These are phyloP conservation scores for Oncorhynchus kisutch DNA, from an alignment of 2,113 vertebrate species.

Conservation along the genomic window DNA sequence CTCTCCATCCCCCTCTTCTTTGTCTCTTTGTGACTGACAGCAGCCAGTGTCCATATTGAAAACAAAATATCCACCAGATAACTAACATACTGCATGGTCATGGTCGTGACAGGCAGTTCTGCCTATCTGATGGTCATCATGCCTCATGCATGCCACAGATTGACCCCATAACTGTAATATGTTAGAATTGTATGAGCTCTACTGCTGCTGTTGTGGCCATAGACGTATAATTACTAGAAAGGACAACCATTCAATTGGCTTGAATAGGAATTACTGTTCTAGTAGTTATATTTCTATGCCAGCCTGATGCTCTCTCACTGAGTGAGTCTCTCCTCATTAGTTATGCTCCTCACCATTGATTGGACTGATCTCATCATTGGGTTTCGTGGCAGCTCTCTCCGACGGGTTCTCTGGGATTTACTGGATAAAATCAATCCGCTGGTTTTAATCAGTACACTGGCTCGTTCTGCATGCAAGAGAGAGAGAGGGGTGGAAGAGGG, in stretches of 20 bases:
- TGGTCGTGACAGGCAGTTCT: not conserved
- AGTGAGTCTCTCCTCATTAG: slow-evolving; percentile 57
- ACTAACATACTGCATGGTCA: not conserved
- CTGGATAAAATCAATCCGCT: slow-evolving; percentile 68
- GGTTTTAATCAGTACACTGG: slow-evolving; percentile 62
- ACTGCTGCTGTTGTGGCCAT: not conserved
- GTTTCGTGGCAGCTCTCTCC: slow-evolving; percentile 47
- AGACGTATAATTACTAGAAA: too few relatives aligned
- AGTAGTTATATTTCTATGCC: too few relatives aligned
- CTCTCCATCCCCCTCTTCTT: not conserved
- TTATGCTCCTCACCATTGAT: slow-evolving; percentile 62
- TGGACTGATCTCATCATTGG: slow-evolving; percentile 60
- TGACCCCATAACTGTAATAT: slow-evolving; percentile 40
- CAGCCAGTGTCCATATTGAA: not conserved
- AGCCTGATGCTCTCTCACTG: not conserved
- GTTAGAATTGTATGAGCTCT: slow-evolving; percentile 43
- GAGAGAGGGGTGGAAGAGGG: not conserved
- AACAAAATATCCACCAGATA: not conserved
- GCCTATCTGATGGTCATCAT: too few relatives aligned
- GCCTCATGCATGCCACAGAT: not conserved
- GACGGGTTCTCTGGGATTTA: slow-evolving; percentile 58
- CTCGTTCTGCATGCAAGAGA: slow-evolving; percentile 31
- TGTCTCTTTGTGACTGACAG: not conserved
- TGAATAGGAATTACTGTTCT: too few relatives aligned
- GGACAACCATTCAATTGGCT: too few relatives aligned